Base-by-base conservation (phyloP, 35 echinoderm and acorn worm genomes). In the Strongylocentrotus purpuratus region DNA sequence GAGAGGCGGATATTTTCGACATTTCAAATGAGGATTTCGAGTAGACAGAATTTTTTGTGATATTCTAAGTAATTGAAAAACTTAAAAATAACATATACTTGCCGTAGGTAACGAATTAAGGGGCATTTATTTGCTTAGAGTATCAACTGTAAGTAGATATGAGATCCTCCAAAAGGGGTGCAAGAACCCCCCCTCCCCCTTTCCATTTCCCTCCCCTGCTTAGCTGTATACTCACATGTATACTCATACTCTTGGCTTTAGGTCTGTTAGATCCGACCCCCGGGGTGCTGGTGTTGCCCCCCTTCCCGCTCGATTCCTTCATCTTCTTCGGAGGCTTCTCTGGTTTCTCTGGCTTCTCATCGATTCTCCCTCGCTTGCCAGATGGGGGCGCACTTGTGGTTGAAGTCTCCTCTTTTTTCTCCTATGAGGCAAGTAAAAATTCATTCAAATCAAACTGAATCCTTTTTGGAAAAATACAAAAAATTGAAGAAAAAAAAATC, bases 321-420 rank as follows among this genome's bases (percentile, higher is more conserved):
- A 96, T 95, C 94, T 99, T 99, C 94, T 99, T 99, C 8, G 98
- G 95, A 4, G 96, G 96, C 88, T 99, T 99, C 25, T n/a, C n/a
- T n/a, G n/a, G n/a, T n/a, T n/a, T n/a, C n/a, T 99, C 98, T 48
- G 94, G 87, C 88, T 96, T 98, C 48, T 98, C 97, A 11, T 99
- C 98, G 45, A 94, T 71, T 35, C 98, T 94, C 5, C 98, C 96
- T 91, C 98, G 78, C 71, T 99, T 99, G 31, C 96, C 98, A n/a
- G 97, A 96, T 31, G 96, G 86, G n/a, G 94, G 28, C 25, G 28
- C 35, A 85, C 45, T 55, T 7, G 31, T 5, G 8, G 87, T 41
- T 92, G 95, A 22, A 86, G 9, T 94, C 18, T 94, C 87, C 70
- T 96, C 96, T 33, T 95, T 94, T 47, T 96, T 96, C n/a, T 94